Percentiles rank a stretch among this genome's conserved stretches.
phyloP scores from a whole-genome alignment of 1,140 invertebrate species.

The Batillaria attramentaria region DNA sequence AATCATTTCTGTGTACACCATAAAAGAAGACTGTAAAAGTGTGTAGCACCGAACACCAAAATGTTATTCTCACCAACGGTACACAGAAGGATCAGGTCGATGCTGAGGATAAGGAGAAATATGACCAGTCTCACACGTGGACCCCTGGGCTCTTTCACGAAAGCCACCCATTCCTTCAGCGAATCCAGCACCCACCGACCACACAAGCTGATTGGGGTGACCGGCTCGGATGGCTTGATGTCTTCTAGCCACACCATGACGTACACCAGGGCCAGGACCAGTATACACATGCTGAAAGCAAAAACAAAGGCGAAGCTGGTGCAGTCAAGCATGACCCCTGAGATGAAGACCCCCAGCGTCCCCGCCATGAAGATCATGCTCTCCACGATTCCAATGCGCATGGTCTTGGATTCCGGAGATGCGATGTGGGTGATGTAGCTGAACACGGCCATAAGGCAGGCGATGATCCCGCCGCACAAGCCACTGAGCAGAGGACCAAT shows the following conservation, averaged over 20 bases:
- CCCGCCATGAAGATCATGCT: conserved; percentile 73
- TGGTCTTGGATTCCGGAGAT: conserved; percentile 83
- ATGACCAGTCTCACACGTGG: conserved; percentile 60
- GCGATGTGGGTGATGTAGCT: conserved; percentile 92
- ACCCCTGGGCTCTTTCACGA: conserved; percentile 63
- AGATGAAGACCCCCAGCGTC: conserved; percentile 70
- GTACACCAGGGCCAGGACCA: conserved; percentile 67
- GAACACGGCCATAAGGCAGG: conserved; percentile 91
- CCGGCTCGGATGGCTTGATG: conserved; percentile 31
- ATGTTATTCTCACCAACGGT: conserved; percentile 51
- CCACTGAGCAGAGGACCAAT: conserved; percentile 71
- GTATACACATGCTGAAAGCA: conserved; percentile 60
- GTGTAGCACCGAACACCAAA: too few relatives aligned
- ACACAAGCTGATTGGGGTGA: not conserved
- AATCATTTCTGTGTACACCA: too few relatives aligned
- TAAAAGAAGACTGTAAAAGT: too few relatives aligned
- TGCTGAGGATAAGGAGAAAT: conserved; percentile 58
- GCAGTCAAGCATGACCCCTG: conserved; percentile 69
- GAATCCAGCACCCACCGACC: conserved; percentile 18
- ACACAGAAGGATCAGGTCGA: conserved; percentile 45
- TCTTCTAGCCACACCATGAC: conserved; percentile 66
- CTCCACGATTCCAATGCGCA: conserved; percentile 87
- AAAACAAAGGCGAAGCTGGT: conserved; percentile 66
- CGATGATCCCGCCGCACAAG: conserved; percentile 87
- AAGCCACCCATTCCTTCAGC: conserved; percentile 57